Percentiles rank a stretch among this genome's conserved stretches.
These are phyloP conservation scores for Atrina japonica DNA, from an alignment of 2,888 invertebrate species.

Conservation along the genomic window DNA sequence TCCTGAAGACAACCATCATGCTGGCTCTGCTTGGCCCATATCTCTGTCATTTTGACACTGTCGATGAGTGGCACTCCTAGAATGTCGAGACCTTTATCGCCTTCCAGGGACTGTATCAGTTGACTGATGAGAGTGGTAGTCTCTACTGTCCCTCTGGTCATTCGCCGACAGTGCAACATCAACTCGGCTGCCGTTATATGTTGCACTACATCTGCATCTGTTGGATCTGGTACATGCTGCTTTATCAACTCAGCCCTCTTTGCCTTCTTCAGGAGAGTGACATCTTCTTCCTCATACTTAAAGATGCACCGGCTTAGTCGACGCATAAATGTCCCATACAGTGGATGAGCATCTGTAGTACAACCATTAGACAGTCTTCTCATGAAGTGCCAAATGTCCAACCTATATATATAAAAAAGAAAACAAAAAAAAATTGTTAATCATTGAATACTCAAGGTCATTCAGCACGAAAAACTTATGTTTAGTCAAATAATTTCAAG, in stretches of 20 bases:
- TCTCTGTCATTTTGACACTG: constrained; percentile 36
- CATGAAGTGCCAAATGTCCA: constrained; percentile 63
- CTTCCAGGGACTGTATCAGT: constrained; percentile 31
- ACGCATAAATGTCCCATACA: constrained; percentile 54
- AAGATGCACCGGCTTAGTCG: constrained; percentile 53
- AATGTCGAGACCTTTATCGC: constrained; percentile 29
- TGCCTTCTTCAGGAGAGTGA: constrained; percentile 46
- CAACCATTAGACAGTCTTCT: constrained; percentile 39
- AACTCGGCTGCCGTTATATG: constrained; percentile 47
- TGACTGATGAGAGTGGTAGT: constrained; percentile 34
- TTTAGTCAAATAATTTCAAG: too few species aligned
- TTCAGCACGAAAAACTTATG: too few species aligned
- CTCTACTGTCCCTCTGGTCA: constrained; percentile 48
- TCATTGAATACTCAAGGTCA: too few species aligned
- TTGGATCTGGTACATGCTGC: constrained; percentile 24
- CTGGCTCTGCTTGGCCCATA: constrained; percentile 48
- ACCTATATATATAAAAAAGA: too few species aligned
- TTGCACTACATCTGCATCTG: constrained; percentile 42
- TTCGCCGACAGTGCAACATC: constrained; percentile 47
- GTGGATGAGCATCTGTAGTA: constrained; percentile 51
- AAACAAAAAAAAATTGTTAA: too few species aligned
- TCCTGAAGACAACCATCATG: constrained; percentile 53
- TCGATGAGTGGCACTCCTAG: constrained; percentile 52
- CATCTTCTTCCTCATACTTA: constrained; percentile 51
- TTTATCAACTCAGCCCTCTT: constrained; percentile 49